These are phyloP conservation scores for Limanda limanda DNA, from an alignment of 2,113 vertebrate genomes.

Conservation along the genomic window DNA sequence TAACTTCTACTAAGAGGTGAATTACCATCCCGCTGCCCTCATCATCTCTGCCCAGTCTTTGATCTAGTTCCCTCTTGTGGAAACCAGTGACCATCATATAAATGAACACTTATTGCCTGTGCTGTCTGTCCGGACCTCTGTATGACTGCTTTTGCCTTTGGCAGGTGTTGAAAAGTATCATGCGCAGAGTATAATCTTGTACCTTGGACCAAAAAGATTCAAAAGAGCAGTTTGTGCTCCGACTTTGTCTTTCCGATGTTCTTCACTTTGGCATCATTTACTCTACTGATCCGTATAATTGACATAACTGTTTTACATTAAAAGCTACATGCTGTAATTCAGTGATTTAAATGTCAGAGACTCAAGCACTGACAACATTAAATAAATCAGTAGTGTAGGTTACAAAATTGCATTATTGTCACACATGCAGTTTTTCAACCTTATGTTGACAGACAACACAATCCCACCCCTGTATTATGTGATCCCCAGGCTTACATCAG, in stretches of 20 bases:
- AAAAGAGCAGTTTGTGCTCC: neutral
- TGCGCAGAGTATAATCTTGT: slow-evolving; percentile 20
- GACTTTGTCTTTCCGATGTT: too few relatives aligned
- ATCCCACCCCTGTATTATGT: slow-evolving; percentile 23
- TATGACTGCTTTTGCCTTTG: too few relatives aligned
- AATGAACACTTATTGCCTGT: slow-evolving; percentile 77
- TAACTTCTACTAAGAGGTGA: slow-evolving; percentile 45
- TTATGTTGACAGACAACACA: slow-evolving; percentile 27
- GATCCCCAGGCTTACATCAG: slow-evolving; percentile 32
- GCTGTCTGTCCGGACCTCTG: neutral
- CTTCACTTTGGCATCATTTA: neutral
- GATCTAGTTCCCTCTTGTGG: slow-evolving; percentile 59
- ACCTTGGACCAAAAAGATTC: slow-evolving; percentile 4
- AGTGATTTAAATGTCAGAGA: too few relatives aligned
- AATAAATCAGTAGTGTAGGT: neutral
- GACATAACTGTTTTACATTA: too few relatives aligned
- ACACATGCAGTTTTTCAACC: neutral
- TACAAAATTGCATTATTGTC: neutral
- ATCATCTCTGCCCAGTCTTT: slow-evolving; percentile 59
- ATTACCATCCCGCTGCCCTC: slow-evolving; percentile 39
- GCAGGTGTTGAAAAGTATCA: slow-evolving; percentile 4
- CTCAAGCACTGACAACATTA: neutral
- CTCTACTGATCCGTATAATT: too few relatives aligned
- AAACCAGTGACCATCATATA: slow-evolving; percentile 57
- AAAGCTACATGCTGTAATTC: too few relatives aligned